These are phyloP conservation scores for Gyps fulvus DNA, from an alignment of 2,113 vertebrate genomes.

Conservation along the genomic window DNA sequence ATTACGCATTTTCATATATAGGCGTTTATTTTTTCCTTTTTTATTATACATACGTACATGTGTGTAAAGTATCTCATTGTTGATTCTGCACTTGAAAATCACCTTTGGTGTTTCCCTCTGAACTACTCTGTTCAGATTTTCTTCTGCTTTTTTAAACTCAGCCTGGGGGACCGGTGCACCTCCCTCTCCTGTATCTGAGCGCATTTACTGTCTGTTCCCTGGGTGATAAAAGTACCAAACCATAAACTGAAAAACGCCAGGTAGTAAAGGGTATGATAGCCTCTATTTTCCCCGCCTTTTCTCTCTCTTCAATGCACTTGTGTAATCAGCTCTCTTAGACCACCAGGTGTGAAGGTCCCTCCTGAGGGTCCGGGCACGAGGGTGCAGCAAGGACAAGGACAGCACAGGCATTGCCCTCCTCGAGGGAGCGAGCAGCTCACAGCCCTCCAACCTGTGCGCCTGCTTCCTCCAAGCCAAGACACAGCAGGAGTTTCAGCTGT, in stretches of 20 bases:
- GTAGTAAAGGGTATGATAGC: background rate
- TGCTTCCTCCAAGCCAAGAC: background rate
- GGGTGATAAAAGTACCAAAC: background rate
- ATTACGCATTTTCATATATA: background rate
- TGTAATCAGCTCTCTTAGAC: background rate
- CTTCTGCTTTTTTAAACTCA: background rate
- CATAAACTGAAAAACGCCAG: background rate
- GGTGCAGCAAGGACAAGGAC: background rate
- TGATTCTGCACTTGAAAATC: background rate
- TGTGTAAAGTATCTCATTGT: background rate
- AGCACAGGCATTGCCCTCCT: background rate
- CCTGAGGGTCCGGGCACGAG: fast-evolving
- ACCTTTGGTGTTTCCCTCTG: background rate
- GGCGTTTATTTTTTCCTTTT: background rate
- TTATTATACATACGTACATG: fast-evolving
- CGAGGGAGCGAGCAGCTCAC: background rate
- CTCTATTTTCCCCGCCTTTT: background rate
- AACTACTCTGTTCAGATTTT: background rate
- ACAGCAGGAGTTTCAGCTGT: background rate
- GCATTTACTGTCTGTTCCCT: fast-evolving
- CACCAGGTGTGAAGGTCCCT: background rate
- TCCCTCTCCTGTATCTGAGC: background rate
- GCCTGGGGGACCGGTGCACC: background rate
- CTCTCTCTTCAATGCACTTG: background rate
- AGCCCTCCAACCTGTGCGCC: background rate